These are phyloP conservation scores for Blera fallax DNA, from an alignment of 2,888 invertebrate species.

Conservation along the genomic window DNA sequence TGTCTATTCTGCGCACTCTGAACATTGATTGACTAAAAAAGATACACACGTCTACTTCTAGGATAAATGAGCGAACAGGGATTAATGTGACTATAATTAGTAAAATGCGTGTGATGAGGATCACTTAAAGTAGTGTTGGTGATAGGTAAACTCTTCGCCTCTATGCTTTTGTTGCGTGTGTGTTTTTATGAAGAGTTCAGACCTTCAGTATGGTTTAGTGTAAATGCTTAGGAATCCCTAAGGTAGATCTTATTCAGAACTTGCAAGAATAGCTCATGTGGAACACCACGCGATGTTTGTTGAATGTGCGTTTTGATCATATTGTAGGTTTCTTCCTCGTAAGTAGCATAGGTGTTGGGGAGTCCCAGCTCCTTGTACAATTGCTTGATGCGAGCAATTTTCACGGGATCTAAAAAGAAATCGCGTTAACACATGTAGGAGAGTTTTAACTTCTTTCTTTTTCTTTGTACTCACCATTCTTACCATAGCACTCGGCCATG, in stretches of 20 bases:
- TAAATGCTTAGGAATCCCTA: constrained; percentile 84
- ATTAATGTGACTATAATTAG: constrained; percentile 29
- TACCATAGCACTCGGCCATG: constrained; percentile 90
- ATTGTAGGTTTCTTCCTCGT: constrained; percentile 92
- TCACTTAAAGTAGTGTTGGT: constrained; percentile 25
- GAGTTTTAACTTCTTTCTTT: background rate
- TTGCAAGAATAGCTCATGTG: constrained; percentile 91
- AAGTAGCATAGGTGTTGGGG: constrained; percentile 89
- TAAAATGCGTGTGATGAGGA: background rate
- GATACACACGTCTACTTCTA: constrained; percentile 20
- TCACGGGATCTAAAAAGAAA: constrained; percentile 83
- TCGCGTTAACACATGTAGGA: background rate
- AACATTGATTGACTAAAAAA: background rate
- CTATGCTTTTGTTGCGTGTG: background rate
- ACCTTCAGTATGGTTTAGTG: constrained; percentile 39
- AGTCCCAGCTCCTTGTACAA: constrained; percentile 90
- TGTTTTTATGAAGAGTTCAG: constrained; percentile 21
- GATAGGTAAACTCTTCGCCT: constrained; percentile 17
- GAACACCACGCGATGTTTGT: constrained; percentile 90
- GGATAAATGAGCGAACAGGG: constrained; percentile 21
- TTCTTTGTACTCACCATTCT: constrained; percentile 79
- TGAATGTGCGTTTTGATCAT: constrained; percentile 91
- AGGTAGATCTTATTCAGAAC: constrained; percentile 91
- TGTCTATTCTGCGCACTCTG: background rate
- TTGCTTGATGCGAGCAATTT: constrained; percentile 87